A percentile compares a stretch with the other conserved stretches of the same genome.
Conservation (phyloP, 2,113 vertebrate species). For the Todiramphus chloris region DNA sequence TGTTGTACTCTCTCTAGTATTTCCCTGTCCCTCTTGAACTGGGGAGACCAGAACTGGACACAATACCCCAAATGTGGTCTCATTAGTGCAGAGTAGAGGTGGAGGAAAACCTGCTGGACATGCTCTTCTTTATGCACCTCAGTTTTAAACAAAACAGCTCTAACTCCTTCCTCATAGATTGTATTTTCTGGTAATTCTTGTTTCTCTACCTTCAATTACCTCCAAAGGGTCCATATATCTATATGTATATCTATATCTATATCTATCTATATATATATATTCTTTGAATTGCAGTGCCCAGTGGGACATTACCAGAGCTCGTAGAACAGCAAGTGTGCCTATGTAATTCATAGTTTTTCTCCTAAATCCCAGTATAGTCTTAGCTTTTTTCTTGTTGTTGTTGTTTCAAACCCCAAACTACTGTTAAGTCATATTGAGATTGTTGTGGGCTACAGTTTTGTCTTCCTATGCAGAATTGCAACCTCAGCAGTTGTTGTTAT, state of each 20-base stretch:
- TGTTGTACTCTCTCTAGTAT: too few species aligned
- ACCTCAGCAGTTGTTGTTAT: not conserved
- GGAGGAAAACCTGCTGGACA: too few species aligned
- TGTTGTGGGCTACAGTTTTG: not conserved
- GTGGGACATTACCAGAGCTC: not conserved
- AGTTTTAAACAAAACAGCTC: not conserved
- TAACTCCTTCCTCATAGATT: not conserved
- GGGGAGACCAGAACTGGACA: too few species aligned
- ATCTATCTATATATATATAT: not conserved
- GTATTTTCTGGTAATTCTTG: not conserved
- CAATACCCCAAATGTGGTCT: too few species aligned
- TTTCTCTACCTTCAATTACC: not conserved
- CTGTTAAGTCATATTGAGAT: not conserved
- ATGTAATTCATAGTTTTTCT: not conserved
- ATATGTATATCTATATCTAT: not conserved
- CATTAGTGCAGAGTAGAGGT: too few species aligned
- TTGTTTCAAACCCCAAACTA: not conserved
- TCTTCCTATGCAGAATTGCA: not conserved
- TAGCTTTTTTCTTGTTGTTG: not conserved
- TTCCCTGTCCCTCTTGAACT: too few species aligned
- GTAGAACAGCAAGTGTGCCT: not conserved
- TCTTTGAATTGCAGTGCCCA: not conserved
- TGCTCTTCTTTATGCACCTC: too few species aligned
- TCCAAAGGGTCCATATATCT: not conserved
- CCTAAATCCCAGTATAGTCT: not conserved